phyloP scores from a whole-genome alignment of 2,888 invertebrate genomes.

The Parnassius glacialis region DNA sequence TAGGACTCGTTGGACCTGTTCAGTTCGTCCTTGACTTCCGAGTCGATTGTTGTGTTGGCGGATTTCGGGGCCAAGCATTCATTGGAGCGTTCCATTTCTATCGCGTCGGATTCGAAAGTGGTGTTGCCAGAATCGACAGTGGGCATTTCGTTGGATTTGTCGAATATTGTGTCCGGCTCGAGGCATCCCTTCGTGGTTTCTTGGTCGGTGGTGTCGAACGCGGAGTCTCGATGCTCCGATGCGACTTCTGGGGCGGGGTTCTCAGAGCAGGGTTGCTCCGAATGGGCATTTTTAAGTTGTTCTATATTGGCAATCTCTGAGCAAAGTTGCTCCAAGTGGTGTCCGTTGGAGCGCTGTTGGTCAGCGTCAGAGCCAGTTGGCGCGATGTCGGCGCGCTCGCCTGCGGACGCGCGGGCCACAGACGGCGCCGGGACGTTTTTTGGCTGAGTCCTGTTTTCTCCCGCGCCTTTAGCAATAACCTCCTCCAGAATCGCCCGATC shows the following conservation, averaged over 20 bases:
- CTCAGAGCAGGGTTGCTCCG: background rate
- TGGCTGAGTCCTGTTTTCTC: slow-evolving; percentile 60
- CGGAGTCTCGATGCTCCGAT: slow-evolving; percentile 8
- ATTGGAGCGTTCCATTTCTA: slow-evolving; percentile 60
- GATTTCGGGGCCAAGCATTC: slow-evolving; percentile 68
- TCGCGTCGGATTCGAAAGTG: slow-evolving; percentile 40
- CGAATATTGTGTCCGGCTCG: slow-evolving; percentile 29
- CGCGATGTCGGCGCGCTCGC: slow-evolving; percentile 63
- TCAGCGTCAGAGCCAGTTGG: slow-evolving; percentile 66
- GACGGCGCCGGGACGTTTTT: slow-evolving; percentile 89
- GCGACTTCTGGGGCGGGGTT: too few relatives aligned
- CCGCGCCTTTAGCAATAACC: slow-evolving; percentile 83
- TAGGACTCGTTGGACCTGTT: slow-evolving; percentile 76
- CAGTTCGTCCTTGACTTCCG: slow-evolving; percentile 58
- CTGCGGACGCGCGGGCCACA: slow-evolving; percentile 82
- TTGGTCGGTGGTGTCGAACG: slow-evolving; percentile 17
- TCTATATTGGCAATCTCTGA: background rate
- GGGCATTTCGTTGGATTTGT: slow-evolving; percentile 40
- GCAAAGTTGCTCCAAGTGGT: background rate
- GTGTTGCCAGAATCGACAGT: slow-evolving; percentile 41
- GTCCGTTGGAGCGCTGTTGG: background rate
- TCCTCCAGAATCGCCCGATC: slow-evolving; percentile 79
- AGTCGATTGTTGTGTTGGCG: slow-evolving; percentile 60
- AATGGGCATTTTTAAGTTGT: background rate
- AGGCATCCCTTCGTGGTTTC: slow-evolving; percentile 22